phyloP scores from a whole-genome alignment of 2,888 invertebrate genomes.

The Orchestes rusci region DNA sequence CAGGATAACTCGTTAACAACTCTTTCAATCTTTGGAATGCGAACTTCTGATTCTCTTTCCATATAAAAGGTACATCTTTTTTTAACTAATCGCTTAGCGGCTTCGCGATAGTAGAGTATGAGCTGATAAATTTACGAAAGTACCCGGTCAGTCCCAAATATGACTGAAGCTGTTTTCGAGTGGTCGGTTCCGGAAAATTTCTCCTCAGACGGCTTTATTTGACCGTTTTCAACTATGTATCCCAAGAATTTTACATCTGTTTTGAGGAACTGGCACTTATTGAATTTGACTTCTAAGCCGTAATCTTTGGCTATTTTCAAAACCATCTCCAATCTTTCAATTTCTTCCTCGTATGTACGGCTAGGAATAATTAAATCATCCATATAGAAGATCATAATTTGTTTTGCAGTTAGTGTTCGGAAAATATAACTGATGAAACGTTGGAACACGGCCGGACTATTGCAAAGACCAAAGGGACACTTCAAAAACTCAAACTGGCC shows the following conservation, averaged over 20 bases:
- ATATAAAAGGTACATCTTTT: not conserved
- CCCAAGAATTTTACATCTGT: not conserved
- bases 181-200: not conserved
- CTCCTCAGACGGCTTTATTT: not conserved
- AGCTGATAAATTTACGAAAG: not conserved
- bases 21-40: constrained; percentile 22
- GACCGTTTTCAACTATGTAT: not conserved
- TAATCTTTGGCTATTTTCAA: not conserved
- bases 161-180: not conserved
- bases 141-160: not conserved
- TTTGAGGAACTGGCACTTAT: not conserved
- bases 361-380: constrained; percentile 30
- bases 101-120: not conserved
- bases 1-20: constrained; percentile 18
- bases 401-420: constrained; percentile 24
- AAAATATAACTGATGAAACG: constrained; percentile 34
- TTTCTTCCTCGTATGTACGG: not conserved
- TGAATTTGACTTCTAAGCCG: not conserved
- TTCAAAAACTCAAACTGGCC: constrained; percentile 38
- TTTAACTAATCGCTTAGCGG: not conserved
- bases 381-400: constrained; percentile 25
- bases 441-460: constrained; percentile 36
- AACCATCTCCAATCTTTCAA: not conserved
- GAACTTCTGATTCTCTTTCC: not conserved
- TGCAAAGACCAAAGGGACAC: constrained; percentile 40